Evolutionary conservation across 1,140 invertebrate genomes (phyloP).

Genomic region (Drosophila kohkoa): DNA sequence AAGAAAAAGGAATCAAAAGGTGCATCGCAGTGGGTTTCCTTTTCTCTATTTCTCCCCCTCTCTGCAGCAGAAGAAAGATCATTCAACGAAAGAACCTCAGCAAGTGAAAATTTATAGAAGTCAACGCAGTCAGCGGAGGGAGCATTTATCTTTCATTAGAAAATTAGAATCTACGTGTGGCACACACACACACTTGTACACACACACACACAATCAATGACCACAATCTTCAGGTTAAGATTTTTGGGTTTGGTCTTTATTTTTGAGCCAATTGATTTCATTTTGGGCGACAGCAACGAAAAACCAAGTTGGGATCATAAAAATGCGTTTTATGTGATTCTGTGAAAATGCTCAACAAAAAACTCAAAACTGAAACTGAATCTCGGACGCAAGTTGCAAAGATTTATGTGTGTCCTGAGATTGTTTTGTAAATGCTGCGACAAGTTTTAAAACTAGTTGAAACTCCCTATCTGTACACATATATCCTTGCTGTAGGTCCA

Average conservation of each 20-base stretch:
- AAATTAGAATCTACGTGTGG: slow-evolving; percentile 78
- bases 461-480: not conserved
- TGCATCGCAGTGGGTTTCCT: slow-evolving; percentile 67
- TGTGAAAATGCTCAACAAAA: slow-evolving; percentile 35
- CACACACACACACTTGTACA: slow-evolving; percentile 19
- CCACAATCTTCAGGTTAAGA: slow-evolving; percentile 71
- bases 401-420: slow-evolving; percentile 42
- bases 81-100: slow-evolving; percentile 27
- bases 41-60: slow-evolving; percentile 37
- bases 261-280: slow-evolving; percentile 27
- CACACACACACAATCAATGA: slow-evolving; percentile 66
- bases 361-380: slow-evolving; percentile 10
- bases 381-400: not conserved
- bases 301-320: slow-evolving; percentile 45
- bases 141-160: slow-evolving; percentile 82
- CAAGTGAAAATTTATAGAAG: slow-evolving; percentile 70
- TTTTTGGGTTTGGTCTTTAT: slow-evolving; percentile 33
- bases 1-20: slow-evolving; percentile 49
- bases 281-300: not conserved
- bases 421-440: slow-evolving; percentile 38
- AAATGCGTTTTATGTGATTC: slow-evolving; percentile 67
- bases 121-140: slow-evolving; percentile 28
- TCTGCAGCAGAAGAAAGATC: slow-evolving; percentile 27
- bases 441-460: slow-evolving; percentile 40
- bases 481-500: slow-evolving; percentile 70